Percentiles rank a stretch among this genome's conserved stretches.
phyloP scores from a whole-genome alignment of 2,888 invertebrate species.

The Falcaria lacertinaria region DNA sequence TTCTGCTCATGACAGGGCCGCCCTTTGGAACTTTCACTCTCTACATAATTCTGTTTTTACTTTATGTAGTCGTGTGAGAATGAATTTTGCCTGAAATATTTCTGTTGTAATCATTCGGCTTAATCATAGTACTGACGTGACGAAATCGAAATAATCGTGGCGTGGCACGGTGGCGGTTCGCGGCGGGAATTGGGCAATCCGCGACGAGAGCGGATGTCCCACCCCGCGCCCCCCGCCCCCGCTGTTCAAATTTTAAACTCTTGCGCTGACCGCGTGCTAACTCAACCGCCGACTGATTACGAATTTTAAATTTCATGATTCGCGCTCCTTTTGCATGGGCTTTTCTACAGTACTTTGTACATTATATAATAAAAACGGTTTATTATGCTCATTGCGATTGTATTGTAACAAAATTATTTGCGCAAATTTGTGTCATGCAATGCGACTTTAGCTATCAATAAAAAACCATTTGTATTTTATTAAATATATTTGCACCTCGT shows the following conservation, averaged over 20 bases:
- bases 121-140: slow-evolving; percentile 59
- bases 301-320: slow-evolving; percentile 36
- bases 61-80: slow-evolving; percentile 18
- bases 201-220: slow-evolving; percentile 54
- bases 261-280: slow-evolving; percentile 40
- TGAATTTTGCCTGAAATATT: slow-evolving; percentile 36
- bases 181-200: slow-evolving; percentile 70
- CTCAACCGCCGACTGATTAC: slow-evolving; percentile 40
- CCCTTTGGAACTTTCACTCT: slow-evolving; percentile 9
- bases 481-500: too few relatives aligned
- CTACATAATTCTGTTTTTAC: slow-evolving; percentile 7
- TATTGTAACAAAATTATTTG: slow-evolving; percentile 9
- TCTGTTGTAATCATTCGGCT: slow-evolving; percentile 54
- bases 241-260: slow-evolving; percentile 52
- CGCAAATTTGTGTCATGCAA: slow-evolving; percentile 9
- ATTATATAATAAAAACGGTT: too few relatives aligned
- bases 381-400: slow-evolving; percentile 34
- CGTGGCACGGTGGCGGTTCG: slow-evolving; percentile 29
- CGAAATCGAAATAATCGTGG: slow-evolving; percentile 60
- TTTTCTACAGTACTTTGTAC: slow-evolving; percentile 8
- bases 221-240: slow-evolving; percentile 27
- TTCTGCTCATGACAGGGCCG: slow-evolving; percentile 62
- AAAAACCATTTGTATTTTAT: too few relatives aligned
- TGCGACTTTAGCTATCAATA: slow-evolving; percentile 17
- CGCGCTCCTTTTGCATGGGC: slow-evolving; percentile 32